Conservation (phyloP, 2,113 vertebrate genomes). For the Melanocharis versteri region DNA sequence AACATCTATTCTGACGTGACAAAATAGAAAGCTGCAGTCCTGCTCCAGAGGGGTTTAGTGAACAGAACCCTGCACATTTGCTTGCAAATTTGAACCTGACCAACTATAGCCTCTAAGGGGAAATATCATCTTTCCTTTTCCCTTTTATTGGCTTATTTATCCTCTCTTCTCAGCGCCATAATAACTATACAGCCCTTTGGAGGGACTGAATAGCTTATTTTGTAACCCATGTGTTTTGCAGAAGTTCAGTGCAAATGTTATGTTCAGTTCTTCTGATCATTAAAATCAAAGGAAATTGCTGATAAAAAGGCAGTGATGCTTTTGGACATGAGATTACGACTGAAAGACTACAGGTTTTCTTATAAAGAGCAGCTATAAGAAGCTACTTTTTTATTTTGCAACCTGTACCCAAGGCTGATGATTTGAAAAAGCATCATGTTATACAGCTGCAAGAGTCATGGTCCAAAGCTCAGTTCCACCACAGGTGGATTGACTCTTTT, state of each 20-base stretch:
- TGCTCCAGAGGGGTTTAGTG: not conserved
- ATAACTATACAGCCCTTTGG: not conserved
- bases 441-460: not conserved
- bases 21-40: not conserved
- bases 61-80: not conserved
- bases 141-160: not conserved
- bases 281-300: not conserved
- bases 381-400: not conserved
- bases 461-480: not conserved
- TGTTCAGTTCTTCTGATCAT: not conserved
- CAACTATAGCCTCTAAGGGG: not conserved
- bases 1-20: not conserved
- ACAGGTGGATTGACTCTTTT: not conserved
- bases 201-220: not conserved
- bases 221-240: not conserved
- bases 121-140: not conserved
- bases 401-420: not conserved
- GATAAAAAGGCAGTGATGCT: not conserved
- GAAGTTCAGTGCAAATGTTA: not conserved
- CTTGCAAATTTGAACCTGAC: constrained; percentile 9
- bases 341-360: not conserved
- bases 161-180: not conserved
- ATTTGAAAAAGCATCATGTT: not conserved
- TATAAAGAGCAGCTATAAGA: not conserved
- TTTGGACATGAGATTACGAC: not conserved